Conservation (phyloP, 2,113 vertebrate species). For the Opisthocomus hoazin region DNA sequence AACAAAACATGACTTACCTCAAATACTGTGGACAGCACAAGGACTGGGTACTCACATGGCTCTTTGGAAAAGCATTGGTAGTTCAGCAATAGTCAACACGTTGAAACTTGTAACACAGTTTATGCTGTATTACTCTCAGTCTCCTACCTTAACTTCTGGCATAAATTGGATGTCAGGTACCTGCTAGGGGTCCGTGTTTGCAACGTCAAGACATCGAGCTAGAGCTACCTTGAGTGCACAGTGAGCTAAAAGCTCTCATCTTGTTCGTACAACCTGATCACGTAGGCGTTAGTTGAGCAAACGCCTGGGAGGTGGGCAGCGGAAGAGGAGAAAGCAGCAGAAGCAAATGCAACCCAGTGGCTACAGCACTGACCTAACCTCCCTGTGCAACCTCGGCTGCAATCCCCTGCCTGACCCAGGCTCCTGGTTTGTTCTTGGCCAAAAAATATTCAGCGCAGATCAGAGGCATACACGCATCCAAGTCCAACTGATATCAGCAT, state of each 20-base stretch:
- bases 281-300: not conserved
- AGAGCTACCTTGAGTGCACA: not conserved
- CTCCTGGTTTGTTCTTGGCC: not conserved
- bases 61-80: not conserved
- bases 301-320: fast-evolving
- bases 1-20: not conserved
- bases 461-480: not conserved
- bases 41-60: not conserved
- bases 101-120: not conserved
- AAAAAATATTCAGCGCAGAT: not conserved
- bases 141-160: not conserved
- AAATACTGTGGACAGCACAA: not conserved
- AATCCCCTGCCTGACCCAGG: not conserved
- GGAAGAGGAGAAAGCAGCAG: not conserved
- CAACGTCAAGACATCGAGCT: not conserved
- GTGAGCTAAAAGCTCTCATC: not conserved
- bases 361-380: not conserved
- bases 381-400: not conserved
- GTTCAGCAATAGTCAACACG: not conserved
- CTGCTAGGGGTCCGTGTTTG: not conserved
- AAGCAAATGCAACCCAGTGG: fast-evolving
- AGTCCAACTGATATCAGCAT: not conserved
- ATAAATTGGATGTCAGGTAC: not conserved
- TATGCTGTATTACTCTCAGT: not conserved
- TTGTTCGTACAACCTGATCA: not conserved